These are phyloP conservation scores for Toxotes jaculatrix DNA, from an alignment of 2,113 vertebrate species.

Conservation along the genomic window DNA sequence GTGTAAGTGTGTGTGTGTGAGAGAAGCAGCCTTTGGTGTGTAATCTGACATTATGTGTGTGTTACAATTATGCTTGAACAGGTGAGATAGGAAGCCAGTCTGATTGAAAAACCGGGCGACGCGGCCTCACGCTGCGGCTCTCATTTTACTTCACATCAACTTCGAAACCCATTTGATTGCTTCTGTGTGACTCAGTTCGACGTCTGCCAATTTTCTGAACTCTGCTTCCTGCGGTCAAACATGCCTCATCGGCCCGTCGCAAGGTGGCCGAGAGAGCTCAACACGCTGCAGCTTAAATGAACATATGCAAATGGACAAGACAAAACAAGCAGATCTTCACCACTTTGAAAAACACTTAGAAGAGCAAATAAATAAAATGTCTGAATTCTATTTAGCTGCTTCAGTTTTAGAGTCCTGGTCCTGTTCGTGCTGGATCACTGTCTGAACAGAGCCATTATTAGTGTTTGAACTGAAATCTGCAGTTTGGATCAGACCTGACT, in stretches of 20 bases:
- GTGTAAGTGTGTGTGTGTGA: conserved; percentile 29
- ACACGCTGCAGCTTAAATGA: background rate
- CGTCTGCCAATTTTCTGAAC: conserved; percentile 52
- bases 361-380: background rate
- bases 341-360: background rate
- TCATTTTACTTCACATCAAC: conserved; percentile 66
- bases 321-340: background rate
- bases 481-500: background rate
- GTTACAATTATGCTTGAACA: conserved; percentile 59
- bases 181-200: conserved; percentile 67
- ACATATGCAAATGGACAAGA: background rate
- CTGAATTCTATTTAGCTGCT: too few relatives aligned
- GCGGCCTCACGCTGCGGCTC: conserved; percentile 63
- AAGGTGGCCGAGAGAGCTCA: background rate
- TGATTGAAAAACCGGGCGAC: conserved; percentile 73
- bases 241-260: background rate
- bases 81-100: conserved; percentile 62
- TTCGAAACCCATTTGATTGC: conserved; percentile 61
- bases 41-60: conserved; percentile 36
- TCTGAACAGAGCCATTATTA: too few relatives aligned
- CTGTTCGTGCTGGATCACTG: too few relatives aligned
- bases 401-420: too few relatives aligned
- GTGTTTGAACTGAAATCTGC: too few relatives aligned
- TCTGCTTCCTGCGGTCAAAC: conserved; percentile 22
- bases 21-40: conserved; percentile 10